phyloP scores from a whole-genome alignment of 2,113 vertebrate genomes.

The Pachycephala philippinensis region DNA sequence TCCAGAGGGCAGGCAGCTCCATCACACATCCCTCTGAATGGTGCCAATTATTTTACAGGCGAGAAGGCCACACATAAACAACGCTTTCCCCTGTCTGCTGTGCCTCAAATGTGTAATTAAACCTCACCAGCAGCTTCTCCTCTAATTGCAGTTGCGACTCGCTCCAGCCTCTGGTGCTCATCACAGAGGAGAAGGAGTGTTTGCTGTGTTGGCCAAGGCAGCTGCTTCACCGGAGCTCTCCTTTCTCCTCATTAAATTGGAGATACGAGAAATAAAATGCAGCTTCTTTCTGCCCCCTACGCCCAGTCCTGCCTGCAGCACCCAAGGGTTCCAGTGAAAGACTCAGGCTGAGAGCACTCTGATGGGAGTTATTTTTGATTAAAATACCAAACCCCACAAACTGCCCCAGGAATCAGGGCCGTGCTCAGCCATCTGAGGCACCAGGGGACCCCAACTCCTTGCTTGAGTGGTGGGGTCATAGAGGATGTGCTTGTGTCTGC shows the following conservation, averaged over 20 bases:
- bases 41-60: not conserved
- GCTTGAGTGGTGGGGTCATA: not conserved
- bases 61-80: not conserved
- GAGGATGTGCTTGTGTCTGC: not conserved
- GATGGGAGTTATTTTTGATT: not conserved
- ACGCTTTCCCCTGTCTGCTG: not conserved
- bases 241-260: not conserved
- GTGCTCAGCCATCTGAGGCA: not conserved
- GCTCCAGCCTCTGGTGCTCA: not conserved
- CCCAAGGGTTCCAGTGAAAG: not conserved
- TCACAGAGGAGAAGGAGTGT: not conserved
- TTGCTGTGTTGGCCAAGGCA: not conserved
- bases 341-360: not conserved
- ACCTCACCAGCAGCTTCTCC: not conserved
- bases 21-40: not conserved
- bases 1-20: not conserved
- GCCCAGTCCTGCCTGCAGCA: not conserved
- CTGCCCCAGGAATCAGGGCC: not conserved
- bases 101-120: conserved; percentile 16
- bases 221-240: not conserved
- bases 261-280: not conserved
- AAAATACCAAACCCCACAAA: not conserved
- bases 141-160: not conserved
- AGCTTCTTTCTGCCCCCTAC: not conserved
- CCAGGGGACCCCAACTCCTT: not conserved